phyloP scores from a whole-genome alignment of 2,113 vertebrate species.

The Meleagris gallopavo region DNA sequence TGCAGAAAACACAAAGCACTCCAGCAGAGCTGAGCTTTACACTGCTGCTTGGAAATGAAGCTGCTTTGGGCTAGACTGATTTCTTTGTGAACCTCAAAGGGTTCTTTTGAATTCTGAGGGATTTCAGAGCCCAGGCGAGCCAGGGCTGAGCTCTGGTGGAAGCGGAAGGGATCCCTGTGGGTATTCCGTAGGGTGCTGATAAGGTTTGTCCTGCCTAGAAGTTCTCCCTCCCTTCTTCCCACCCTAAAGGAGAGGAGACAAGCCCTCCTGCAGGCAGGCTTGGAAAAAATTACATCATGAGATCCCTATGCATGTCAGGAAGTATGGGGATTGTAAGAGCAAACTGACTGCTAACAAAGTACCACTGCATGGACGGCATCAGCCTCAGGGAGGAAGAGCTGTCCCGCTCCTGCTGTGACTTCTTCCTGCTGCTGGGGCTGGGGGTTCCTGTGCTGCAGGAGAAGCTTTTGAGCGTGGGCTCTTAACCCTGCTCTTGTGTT shows the following conservation, averaged over 20 bases:
- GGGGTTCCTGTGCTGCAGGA: not conserved
- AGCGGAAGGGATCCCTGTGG: accelerated
- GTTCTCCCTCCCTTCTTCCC: not conserved
- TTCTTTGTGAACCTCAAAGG: not conserved
- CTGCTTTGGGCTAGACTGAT: not conserved
- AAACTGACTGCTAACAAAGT: not conserved
- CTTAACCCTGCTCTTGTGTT: not conserved
- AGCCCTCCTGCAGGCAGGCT: not conserved
- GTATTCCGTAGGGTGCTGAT: not conserved
- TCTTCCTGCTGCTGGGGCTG: not conserved
- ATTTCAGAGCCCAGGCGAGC: not conserved
- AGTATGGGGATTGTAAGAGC: not conserved
- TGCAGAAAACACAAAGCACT: not conserved
- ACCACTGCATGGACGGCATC: not conserved
- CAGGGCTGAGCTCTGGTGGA: not conserved
- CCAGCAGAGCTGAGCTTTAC: not conserved
- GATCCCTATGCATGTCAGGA: conserved; percentile 53
- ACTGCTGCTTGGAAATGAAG: not conserved
- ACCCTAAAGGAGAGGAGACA: conserved; percentile 38
- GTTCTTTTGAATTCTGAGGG: not conserved
- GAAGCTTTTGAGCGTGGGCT: not conserved
- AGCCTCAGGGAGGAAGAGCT: not conserved
- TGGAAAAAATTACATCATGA: conserved; percentile 62
- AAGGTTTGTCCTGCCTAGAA: not conserved
- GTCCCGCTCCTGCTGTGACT: not conserved